Evolutionary conservation across 1,140 invertebrate species (phyloP).

Genomic region (Pristionchus pacificus): DNA sequence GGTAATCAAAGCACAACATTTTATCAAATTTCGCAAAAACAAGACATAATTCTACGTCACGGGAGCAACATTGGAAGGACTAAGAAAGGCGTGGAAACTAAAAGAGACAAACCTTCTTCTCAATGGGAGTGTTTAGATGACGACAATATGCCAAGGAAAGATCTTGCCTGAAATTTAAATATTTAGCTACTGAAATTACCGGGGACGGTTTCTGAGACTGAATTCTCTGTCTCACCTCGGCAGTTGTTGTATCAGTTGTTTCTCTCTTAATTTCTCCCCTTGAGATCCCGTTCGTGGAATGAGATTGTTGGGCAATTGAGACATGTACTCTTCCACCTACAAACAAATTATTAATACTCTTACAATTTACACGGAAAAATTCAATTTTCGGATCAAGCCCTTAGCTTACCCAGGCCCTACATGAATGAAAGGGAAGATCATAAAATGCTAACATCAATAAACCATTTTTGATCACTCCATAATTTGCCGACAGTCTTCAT

Average conservation of each 20-base stretch:
- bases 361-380: not conserved
- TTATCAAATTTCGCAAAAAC: too few species aligned
- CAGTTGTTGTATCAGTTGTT: conserved; percentile 79
- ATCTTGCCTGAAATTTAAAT: conserved; percentile 74
- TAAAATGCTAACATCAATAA: conserved; percentile 25
- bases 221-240: conserved; percentile 63
- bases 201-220: too few species aligned
- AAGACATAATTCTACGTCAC: too few species aligned
- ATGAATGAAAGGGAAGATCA: not conserved
- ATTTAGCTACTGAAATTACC: conserved; percentile 69
- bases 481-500: conserved; percentile 17
- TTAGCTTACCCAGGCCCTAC: too few species aligned
- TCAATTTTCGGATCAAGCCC: not conserved
- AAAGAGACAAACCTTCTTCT: conserved; percentile 44
- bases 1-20: too few species aligned
- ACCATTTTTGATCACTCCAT: conserved; percentile 19
- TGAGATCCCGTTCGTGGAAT: conserved; percentile 72
- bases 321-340: conserved; percentile 71
- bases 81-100: too few species aligned
- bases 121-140: conserved; percentile 67
- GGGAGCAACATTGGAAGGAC: too few species aligned
- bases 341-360: conserved; percentile 15
- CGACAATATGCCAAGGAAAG: conserved; percentile 80
- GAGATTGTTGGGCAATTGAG: conserved; percentile 71
- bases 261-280: conserved; percentile 74